A percentile compares a stretch with the other conserved stretches of the same genome.
Evolutionary conservation across 2,797 vertebrate species (phyloP).

Genomic region (Parauchenoglanis ngamensis): DNA sequence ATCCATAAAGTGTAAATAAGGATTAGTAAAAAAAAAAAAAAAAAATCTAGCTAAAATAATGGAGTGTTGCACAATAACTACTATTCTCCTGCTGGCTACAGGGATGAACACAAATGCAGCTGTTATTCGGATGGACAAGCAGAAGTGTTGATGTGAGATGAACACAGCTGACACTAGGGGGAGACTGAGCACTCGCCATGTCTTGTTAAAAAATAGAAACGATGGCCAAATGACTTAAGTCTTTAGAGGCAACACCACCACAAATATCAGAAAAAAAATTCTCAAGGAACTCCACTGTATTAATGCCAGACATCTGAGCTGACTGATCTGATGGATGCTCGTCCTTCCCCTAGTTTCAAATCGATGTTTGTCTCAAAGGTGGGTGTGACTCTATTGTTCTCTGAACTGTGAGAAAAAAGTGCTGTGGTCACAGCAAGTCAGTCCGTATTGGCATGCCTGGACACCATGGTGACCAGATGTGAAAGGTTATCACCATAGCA

Average conservation of each 20-base stretch:
- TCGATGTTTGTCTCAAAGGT: not conserved
- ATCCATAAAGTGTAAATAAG: conserved; percentile 55
- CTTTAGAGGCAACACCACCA: not conserved
- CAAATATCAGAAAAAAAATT: too few relatives aligned
- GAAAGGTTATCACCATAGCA: conserved; percentile 63
- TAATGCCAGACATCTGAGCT: not conserved
- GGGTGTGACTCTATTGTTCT: conserved; percentile 64
- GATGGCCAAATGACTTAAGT: not conserved
- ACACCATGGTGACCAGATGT: conserved; percentile 76
- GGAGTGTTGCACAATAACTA: conserved; percentile 77
- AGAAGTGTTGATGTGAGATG: conserved; percentile 31
- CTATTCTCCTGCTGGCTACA: conserved; percentile 64
- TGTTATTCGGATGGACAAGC: conserved; percentile 37
- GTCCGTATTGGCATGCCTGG: conserved; percentile 66
- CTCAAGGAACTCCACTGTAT: not conserved
- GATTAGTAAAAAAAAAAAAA: conserved; percentile 36
- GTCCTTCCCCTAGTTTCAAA: conserved; percentile 9
- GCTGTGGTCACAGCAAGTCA: conserved; percentile 70
- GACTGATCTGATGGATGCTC: not conserved
- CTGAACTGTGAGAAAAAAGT: conserved; percentile 70
- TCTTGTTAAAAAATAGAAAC: not conserved
- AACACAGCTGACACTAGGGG: conserved; percentile 57
- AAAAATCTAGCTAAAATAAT: conserved; percentile 55
- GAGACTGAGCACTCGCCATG: conserved; percentile 23
- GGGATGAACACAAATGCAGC: conserved; percentile 57